A percentile compares a stretch with the other conserved stretches of the same genome.
phyloP scores from a whole-genome alignment of 2,888 invertebrate genomes.

The Venusia cambrica region DNA sequence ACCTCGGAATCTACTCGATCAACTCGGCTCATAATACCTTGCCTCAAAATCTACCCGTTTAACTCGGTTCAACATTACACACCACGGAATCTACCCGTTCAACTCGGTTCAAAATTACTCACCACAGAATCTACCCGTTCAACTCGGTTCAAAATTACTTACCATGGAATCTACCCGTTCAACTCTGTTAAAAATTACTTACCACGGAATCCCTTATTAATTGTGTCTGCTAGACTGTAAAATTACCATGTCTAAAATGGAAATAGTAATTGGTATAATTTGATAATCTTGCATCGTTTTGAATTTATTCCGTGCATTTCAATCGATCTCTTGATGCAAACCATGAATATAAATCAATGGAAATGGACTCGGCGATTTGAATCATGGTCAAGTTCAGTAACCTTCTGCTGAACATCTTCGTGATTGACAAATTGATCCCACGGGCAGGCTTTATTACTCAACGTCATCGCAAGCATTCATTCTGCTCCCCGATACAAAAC shows the following conservation, averaged over 20 bases:
- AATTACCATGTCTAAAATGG: conserved; percentile 32
- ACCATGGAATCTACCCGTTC: too few relatives aligned
- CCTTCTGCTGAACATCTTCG: conserved; percentile 43
- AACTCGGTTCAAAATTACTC: too few relatives aligned
- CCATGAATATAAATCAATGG: conserved; percentile 64
- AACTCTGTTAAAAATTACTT: conserved; percentile 8
- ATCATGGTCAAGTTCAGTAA: conserved; percentile 60
- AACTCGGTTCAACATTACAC: too few relatives aligned
- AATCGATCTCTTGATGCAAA: conserved; percentile 46
- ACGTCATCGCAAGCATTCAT: conserved; percentile 23
- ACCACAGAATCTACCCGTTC: too few relatives aligned
- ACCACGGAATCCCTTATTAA: conserved; percentile 3
- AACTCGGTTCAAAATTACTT: too few relatives aligned
- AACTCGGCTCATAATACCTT: too few relatives aligned
- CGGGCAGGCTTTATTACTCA: conserved; percentile 33
- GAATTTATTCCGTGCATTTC: conserved; percentile 39
- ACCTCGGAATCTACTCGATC: too few relatives aligned
- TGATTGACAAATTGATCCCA: conserved; percentile 52
- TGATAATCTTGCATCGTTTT: conserved; percentile 31
- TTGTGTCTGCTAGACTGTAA: conserved; percentile 24
- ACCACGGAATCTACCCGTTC: too few relatives aligned
- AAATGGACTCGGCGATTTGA: conserved; percentile 51
- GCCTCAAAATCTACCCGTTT: too few relatives aligned
- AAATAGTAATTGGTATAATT: conserved; percentile 27
- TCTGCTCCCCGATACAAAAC: conserved; percentile 2